A percentile compares a stretch with the other conserved stretches of the same genome.
Evolutionary conservation across 2,113 vertebrate genomes (phyloP).

Genomic region (Dolichotis patagonum): DNA sequence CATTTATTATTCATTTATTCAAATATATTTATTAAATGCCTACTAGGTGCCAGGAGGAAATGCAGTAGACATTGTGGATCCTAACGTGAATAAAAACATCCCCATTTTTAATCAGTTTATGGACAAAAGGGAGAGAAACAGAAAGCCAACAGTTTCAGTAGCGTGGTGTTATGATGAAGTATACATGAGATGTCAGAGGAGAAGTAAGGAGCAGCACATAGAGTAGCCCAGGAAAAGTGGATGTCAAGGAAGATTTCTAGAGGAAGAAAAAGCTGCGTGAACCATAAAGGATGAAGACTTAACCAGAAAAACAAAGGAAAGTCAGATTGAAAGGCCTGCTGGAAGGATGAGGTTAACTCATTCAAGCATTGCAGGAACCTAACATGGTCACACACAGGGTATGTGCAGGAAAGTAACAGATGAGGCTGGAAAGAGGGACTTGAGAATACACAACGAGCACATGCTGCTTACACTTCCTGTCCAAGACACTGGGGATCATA

Average conservation of each 20-base stretch:
- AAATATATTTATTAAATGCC: constrained; percentile 47
- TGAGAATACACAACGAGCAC: background rate
- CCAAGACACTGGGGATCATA: too few species aligned
- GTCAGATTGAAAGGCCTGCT: background rate
- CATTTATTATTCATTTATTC: constrained; percentile 24
- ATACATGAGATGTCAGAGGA: too few species aligned
- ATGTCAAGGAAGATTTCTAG: background rate
- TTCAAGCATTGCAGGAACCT: background rate
- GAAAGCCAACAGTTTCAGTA: background rate
- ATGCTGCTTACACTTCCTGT: background rate
- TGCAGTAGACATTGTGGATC: background rate
- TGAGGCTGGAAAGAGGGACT: background rate
- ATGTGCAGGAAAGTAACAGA: background rate
- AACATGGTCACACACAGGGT: background rate
- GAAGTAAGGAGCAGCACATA: background rate
- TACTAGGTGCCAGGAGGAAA: background rate
- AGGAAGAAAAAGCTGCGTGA: background rate
- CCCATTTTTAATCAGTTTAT: background rate
- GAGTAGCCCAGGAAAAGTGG: background rate
- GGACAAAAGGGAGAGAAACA: background rate
- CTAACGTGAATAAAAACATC: background rate
- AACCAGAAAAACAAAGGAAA: background rate
- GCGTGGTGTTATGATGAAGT: background rate
- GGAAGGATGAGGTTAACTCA: background rate
- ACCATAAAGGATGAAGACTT: background rate